Percentiles rank a stretch among this genome's conserved stretches.
Evolutionary conservation across 2,888 invertebrate genomes (phyloP).

Genomic region (Xanthorhoe spadicearia): DNA sequence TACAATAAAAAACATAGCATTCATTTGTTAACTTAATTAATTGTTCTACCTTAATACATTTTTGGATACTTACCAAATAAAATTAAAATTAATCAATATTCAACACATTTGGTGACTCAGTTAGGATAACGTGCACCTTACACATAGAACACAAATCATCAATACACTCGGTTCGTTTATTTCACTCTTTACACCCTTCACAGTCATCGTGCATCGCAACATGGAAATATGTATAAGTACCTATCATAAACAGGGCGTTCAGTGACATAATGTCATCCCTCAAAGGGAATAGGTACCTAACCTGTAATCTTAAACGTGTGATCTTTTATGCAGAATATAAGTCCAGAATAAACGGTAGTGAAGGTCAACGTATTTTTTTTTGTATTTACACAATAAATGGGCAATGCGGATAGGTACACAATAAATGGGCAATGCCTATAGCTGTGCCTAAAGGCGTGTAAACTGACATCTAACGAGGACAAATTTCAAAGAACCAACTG

Average conservation of each 20-base stretch:
- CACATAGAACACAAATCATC: background rate
- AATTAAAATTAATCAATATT: no score
- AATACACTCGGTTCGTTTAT: background rate
- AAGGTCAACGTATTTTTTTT: background rate
- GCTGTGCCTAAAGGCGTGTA: no score
- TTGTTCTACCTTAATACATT: background rate
- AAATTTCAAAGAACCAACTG: background rate
- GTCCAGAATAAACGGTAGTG: no score
- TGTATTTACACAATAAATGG: background rate
- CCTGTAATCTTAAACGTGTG: no score
- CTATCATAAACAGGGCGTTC: no score
- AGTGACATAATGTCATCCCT: no score
- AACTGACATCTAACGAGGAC: background rate
- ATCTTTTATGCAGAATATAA: no score
- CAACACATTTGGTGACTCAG: background rate
- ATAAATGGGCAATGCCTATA: background rate
- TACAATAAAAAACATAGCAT: background rate
- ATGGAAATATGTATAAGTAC: no score
- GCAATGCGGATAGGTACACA: no score
- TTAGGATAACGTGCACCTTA: background rate
- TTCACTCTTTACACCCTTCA: no score
- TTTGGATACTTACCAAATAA: background rate
- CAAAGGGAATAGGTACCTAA: no score
- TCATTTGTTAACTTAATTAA: background rate
- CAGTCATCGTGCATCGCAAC: no score